Evolutionary conservation across 2,888 invertebrate species (phyloP), one percentile per base, ranked within the genome.

Genomic region (Osmoderma eremita): DNA sequence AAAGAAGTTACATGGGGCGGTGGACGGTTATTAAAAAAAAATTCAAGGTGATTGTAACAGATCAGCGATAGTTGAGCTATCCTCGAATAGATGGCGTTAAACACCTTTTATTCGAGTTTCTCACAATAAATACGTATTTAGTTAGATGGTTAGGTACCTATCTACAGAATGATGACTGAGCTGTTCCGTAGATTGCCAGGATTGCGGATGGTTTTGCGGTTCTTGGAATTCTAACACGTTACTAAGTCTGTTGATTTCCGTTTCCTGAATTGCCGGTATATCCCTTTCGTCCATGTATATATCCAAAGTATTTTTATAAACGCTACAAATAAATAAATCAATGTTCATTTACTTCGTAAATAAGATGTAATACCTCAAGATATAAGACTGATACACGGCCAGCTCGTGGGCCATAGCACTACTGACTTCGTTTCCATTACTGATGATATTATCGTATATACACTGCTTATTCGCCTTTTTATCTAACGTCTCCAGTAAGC

Each of bases 331-430:
- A 45, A 42, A 17, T 18, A 48, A 13, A n/a, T 24, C 13, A 50
- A 0, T 62, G 6, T 38, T 38, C 15, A 38, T 50, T 13, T 45
- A 24, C 5, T 8, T 13, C n/a, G n/a, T n/a, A n/a, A 45, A 4
- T 8, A 5, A 8, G 6, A 45, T 45, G 12, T 6, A 15, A 53
- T 78, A 80, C 80, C 80, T 80, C 38, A 82, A 70, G 24, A 81
- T 69, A 62, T 76, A 77, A 0, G 80, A 79, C 68, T 82, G 81
- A 67, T 78, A 76, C 48, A 80, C 76, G 65, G 80, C 81, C 12
- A 82, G 68, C 69, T 81, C 79, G 62, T 78, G 79, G 18, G 79
- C 79, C 72, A 79, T 79, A 2, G 62, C 51, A 13, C 45, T 48
- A 10, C 67, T 67, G n/a, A 71, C 58, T 42, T 65, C 69, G 22